These are phyloP conservation scores for Synanthedon vespiformis DNA, from an alignment of 2,888 invertebrate species.

Conservation along the genomic window DNA sequence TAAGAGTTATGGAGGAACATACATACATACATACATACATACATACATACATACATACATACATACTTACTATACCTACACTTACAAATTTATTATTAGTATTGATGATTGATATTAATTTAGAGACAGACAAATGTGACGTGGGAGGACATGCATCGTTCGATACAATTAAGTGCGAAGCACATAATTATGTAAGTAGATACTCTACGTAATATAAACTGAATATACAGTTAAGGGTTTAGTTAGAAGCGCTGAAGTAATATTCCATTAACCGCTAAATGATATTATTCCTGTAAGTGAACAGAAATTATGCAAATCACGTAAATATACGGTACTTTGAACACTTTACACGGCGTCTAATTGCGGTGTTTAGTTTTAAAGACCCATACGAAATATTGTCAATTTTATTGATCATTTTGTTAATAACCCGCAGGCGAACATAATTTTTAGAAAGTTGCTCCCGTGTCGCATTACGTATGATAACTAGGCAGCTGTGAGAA, in stretches of 20 bases:
- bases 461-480: conserved; percentile 4
- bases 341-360: conserved; percentile 25
- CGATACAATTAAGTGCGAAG: too few relatives aligned
- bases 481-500: too few relatives aligned
- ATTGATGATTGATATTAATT: too few relatives aligned
- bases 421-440: conserved; percentile 12
- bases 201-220: neutral
- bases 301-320: conserved; percentile 32
- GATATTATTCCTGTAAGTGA: conserved; percentile 24
- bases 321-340: conserved; percentile 24
- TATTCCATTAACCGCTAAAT: conserved; percentile 21
- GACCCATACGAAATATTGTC: conserved; percentile 13
- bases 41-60: too few relatives aligned
- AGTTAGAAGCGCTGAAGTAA: conserved; percentile 6
- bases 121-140: too few relatives aligned
- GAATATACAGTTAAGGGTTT: neutral
- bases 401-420: conserved; percentile 16
- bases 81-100: too few relatives aligned
- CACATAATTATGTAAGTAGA: too few relatives aligned
- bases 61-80: too few relatives aligned
- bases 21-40: too few relatives aligned
- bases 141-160: too few relatives aligned
- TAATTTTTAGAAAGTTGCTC: conserved; percentile 35
- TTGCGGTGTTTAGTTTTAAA: conserved; percentile 19
- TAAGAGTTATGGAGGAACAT: too few relatives aligned